phyloP scores from a whole-genome alignment of 2,888 invertebrate genomes.

The Oscheius myriophilus region DNA sequence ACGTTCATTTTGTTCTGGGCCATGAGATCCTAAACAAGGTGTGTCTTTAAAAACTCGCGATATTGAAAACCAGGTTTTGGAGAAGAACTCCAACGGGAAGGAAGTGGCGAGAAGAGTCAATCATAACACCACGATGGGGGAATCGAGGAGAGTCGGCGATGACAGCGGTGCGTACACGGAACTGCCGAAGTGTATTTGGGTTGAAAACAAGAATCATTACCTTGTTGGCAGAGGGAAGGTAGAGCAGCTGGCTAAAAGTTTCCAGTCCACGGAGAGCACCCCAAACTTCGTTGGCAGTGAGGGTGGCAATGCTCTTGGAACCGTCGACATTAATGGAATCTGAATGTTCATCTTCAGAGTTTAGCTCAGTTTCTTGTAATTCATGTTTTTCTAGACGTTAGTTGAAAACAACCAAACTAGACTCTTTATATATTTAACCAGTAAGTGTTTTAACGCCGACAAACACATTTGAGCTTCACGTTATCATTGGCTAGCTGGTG shows the following conservation, averaged over 20 bases:
- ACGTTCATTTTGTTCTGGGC: slow-evolving; percentile 87
- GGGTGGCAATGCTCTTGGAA: slow-evolving; percentile 30
- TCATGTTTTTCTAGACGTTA: not conserved
- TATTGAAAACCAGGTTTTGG: slow-evolving; percentile 34
- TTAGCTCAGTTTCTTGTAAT: too few species aligned
- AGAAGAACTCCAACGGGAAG: slow-evolving; percentile 74
- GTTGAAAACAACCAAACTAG: not conserved
- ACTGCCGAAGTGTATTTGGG: slow-evolving; percentile 35
- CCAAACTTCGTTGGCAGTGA: slow-evolving; percentile 54
- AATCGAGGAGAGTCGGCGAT: slow-evolving; percentile 85
- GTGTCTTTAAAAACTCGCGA: not conserved
- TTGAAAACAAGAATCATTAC: slow-evolving; percentile 2
- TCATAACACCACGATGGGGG: slow-evolving; percentile 82
- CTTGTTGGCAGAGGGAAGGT: slow-evolving; percentile 25
- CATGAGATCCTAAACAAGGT: slow-evolving; percentile 44
- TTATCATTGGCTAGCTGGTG: too few species aligned
- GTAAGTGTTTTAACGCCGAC: too few species aligned
- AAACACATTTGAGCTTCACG: too few species aligned
- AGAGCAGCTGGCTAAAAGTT: slow-evolving; percentile 81
- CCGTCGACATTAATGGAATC: slow-evolving; percentile 21
- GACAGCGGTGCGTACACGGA: slow-evolving; percentile 46
- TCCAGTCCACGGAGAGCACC: slow-evolving; percentile 81
- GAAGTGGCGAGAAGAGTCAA: slow-evolving; percentile 88
- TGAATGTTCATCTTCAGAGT: not conserved
- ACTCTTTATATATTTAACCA: not conserved